Conservation (phyloP, 2,797 vertebrate genomes). For the Poecilia velifera region DNA sequence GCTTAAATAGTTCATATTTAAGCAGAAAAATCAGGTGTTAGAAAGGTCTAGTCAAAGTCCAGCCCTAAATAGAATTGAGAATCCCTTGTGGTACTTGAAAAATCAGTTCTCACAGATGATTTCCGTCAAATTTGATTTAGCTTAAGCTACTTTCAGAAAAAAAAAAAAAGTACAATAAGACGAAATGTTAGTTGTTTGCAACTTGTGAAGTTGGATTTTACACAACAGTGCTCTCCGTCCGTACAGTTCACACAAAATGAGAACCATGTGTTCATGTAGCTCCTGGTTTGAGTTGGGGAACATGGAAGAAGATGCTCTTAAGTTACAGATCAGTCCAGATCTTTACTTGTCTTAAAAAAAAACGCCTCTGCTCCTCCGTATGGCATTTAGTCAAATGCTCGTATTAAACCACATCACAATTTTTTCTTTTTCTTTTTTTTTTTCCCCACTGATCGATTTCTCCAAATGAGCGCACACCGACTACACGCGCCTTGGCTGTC, state of each 20-base stretch:
- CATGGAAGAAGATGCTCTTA: constrained; percentile 55
- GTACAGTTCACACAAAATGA: constrained; percentile 59
- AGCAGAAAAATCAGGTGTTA: neutral
- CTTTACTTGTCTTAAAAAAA: constrained; percentile 61
- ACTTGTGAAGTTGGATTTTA: constrained; percentile 65
- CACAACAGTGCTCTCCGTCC: constrained; percentile 52
- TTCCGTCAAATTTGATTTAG: neutral
- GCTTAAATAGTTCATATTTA: neutral
- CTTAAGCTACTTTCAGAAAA: neutral
- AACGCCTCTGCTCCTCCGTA: constrained; percentile 79
- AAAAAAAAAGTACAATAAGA: neutral
- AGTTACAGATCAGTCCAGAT: constrained; percentile 60
- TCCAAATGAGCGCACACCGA: constrained; percentile 83
- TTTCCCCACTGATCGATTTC: constrained; percentile 78
- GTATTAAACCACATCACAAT: constrained; percentile 77
- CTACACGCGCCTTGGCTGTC: constrained; percentile 62
- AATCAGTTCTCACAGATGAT: neutral
- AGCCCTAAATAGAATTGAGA: neutral
- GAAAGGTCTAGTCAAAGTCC: neutral
- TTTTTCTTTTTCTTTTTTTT: constrained; percentile 41
- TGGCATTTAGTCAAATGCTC: constrained; percentile 85
- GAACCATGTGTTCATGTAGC: constrained; percentile 68
- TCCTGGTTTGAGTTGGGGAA: constrained; percentile 52
- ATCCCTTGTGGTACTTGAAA: neutral
- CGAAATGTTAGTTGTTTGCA: constrained; percentile 55